Percentiles rank a stretch among this genome's conserved stretches.
These are phyloP conservation scores for Drosophila fuyamai DNA, from an alignment of 1,140 invertebrate genomes.

Conservation along the genomic window DNA sequence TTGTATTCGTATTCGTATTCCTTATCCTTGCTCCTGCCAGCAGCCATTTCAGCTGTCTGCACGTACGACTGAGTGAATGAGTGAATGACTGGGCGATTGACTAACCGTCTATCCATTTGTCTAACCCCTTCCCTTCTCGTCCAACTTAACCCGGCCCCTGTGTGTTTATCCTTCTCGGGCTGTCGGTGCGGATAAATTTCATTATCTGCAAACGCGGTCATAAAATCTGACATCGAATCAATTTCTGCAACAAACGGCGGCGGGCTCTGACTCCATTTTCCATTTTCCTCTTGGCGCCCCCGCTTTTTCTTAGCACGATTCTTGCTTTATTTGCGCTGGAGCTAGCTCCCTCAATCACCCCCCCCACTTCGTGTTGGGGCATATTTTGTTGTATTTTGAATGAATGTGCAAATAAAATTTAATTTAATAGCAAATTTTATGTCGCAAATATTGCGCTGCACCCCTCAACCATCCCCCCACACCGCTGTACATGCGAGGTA, in stretches of 20 bases:
- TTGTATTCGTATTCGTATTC: not conserved
- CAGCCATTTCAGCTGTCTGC: constrained; percentile 16
- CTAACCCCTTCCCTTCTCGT: constrained; percentile 2
- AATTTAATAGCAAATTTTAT: constrained; percentile 77
- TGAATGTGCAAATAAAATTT: constrained; percentile 82
- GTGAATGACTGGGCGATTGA: constrained; percentile 26
- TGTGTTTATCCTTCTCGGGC: not conserved
- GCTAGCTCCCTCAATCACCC: too few relatives aligned
- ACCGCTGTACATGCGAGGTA: not conserved
- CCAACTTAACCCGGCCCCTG: not conserved
- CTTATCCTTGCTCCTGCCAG: not conserved
- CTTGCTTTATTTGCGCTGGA: not conserved
- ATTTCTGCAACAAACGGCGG: constrained; percentile 51
- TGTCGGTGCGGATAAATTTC: constrained; percentile 65
- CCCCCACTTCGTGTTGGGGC: constrained; percentile 15
- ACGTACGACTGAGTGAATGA: constrained; percentile 37
- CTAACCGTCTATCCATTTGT: constrained; percentile 29
- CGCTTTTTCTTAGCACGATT: constrained; percentile 10
- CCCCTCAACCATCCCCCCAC: constrained; percentile 2
- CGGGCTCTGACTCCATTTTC: constrained; percentile 11
- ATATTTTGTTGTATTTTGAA: constrained; percentile 68
- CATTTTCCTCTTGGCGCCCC: too few relatives aligned
- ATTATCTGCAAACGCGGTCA: constrained; percentile 78
- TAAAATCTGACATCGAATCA: constrained; percentile 71
- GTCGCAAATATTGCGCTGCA: constrained; percentile 74